Percentiles rank a stretch among this genome's conserved stretches.
Evolutionary conservation across 1,140 invertebrate species (phyloP).

Genomic region (Coelopa frigida): DNA sequence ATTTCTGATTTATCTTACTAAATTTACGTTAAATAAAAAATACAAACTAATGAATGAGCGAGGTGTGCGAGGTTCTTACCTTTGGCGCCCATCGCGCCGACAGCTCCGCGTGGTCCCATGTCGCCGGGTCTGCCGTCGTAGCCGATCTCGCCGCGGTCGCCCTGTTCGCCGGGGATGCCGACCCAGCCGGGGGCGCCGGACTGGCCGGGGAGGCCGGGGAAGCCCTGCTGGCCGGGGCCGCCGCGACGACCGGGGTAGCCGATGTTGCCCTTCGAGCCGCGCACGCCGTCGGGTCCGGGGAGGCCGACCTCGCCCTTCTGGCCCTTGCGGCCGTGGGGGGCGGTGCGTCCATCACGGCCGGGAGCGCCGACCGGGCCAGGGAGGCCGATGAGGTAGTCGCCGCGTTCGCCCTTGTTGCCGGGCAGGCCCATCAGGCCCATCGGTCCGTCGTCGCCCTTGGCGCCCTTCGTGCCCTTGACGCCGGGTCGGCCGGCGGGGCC

Average conservation of each 20-base stretch:
- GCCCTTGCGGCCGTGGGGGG: constrained; percentile 55
- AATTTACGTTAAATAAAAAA: background rate
- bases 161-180: constrained; percentile 51
- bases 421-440: constrained; percentile 35
- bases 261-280: constrained; percentile 36
- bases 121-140: constrained; percentile 47
- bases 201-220: constrained; percentile 44
- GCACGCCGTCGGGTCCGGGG: constrained; percentile 20
- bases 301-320: constrained; percentile 47
- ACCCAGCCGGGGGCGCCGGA: constrained; percentile 47
- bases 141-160: constrained; percentile 52
- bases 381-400: constrained; percentile 50
- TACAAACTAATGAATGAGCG: background rate
- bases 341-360: constrained; percentile 50
- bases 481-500: constrained; percentile 27
- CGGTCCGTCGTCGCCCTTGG: constrained; percentile 37
- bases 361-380: constrained; percentile 49
- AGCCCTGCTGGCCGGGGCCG: constrained; percentile 48
- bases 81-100: constrained; percentile 50
- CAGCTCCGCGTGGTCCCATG: constrained; percentile 47
- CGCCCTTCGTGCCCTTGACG: constrained; percentile 28
- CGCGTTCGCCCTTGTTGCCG: constrained; percentile 50
- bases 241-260: constrained; percentile 51
- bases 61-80: constrained; percentile 42
- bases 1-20: background rate